Base-by-base conservation (phyloP, 2,797 vertebrate species). In the Halcyon chelicuti region DNA sequence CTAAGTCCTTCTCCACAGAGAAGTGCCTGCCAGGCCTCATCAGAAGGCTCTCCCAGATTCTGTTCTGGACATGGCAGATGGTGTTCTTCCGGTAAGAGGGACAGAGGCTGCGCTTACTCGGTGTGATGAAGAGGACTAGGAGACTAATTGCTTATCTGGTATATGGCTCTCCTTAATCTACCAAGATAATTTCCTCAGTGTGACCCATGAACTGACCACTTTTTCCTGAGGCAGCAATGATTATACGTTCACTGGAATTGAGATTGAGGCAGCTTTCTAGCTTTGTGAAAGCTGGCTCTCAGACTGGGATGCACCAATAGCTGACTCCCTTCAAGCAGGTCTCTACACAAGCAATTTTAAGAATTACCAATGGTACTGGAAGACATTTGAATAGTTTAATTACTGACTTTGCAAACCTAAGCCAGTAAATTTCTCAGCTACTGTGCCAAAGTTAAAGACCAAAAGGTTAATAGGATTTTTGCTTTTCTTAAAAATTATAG, bases 31-130 rank as follows among this genome's bases (percentile, higher is more conserved):
- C 71, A 93, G 85, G 63, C 37, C 70, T 82, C 82, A 67, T 47
- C 42, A 82, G 52, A 91, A 92, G 60, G 55, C 58, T 90, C 85
- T 84, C 82, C n/a, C 49, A 90, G 46, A 86, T 54, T 89, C 57
- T 76, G 77, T 9, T 86, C 39, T 44, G 65, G 66, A 95, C 52
- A 61, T 44, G 72, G 63, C 19, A 89, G 60, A 62, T 26, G 39
- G 18, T 2, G 2, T 81, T 85, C 70, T 67, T 90, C 75, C 22
- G 0, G 65, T 14, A 8, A 80, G 79, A 79, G 28, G 58, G 57
- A 68, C 22, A 80, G 52, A 78, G 44, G 80, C 35, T 19, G 15
- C 29, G 55, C 67, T 68, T 49, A 46, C 1, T 3, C 28, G 67
- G 57, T 60, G 78, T 3, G 14, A 54, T 9, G 42, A 81, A 60